Base-by-base conservation (phyloP, 2,797 vertebrate genomes). In the Eulemur coronatus region DNA sequence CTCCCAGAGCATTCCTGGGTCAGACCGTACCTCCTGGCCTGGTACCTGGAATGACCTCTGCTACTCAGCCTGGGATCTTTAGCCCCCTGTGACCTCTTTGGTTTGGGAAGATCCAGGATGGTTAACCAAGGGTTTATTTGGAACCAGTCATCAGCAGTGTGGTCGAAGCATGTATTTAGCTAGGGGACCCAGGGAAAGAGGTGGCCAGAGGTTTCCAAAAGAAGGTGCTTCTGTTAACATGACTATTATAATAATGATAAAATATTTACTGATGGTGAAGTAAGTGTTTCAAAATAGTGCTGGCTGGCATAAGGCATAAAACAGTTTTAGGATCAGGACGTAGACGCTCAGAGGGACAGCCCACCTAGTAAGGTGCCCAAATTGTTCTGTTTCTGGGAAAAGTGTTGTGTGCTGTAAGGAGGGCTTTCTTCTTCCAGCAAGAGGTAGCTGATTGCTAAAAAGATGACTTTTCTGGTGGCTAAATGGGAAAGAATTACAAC, bases 21-120 rank as follows among this genome's bases (percentile, higher is more conserved):
- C 38, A 20, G 30, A 59, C 13, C 20, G 4, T 48, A 38, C 57
- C 11, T 50, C 24, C 38, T 73, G 46, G 35, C 38, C 14, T 48
- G 70, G 41, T 65, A 33, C 70, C 89, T 81, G 79, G 78, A 52
- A 35, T 87, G 81, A 84, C 86, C 89, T 41, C 48, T 81, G 22
- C 48, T 86, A 10, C 46, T 73, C 65, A 52, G 52, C 43, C 59
- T 63, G 67, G 69, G 55, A 89, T 86, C 50, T 63, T 41, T 30
- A 80, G 63, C 28, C 28, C 75, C 72, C 65, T 91, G 67, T 86
- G 84, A 91, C 95, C 69, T 94, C 75, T 81, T 81, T 91, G 96
- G 85, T 95, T 91, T 96, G 96, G 85, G 94, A 89, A 97, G 85
- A 95, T 86, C 59, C 63, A 88, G 63, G 73, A 84, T 88, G 93